Percentiles rank a stretch among this genome's conserved stretches.
phyloP scores from a whole-genome alignment of 2,888 invertebrate genomes.

The Chrysina gloriosa region DNA sequence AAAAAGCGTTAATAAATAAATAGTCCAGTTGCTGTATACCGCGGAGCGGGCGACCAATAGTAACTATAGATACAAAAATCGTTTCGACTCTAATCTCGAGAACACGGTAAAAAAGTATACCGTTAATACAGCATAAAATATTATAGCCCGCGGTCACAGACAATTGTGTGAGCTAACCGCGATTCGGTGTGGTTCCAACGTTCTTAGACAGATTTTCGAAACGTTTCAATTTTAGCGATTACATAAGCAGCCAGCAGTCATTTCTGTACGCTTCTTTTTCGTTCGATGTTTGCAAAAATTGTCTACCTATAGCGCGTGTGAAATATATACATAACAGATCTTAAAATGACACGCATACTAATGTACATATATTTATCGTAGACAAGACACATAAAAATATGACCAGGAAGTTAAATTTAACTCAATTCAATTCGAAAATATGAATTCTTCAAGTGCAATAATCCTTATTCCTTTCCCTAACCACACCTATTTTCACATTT shows the following conservation, averaged over 20 bases:
- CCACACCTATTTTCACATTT: neutral
- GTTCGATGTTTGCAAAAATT: neutral
- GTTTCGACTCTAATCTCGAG: slow-evolving; percentile 25
- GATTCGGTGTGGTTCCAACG: slow-evolving; percentile 5
- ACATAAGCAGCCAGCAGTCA: slow-evolving; percentile 1
- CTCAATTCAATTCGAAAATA: neutral
- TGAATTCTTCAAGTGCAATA: neutral
- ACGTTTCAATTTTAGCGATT: slow-evolving; percentile 26
- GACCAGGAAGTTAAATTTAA: too few relatives aligned
- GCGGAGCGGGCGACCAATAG: neutral
- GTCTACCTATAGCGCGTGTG: too few relatives aligned
- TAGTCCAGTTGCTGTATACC: neutral
- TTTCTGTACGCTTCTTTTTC: neutral
- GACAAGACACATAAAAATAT: too few relatives aligned
- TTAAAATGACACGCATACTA: too few relatives aligned
- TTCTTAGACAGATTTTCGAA: slow-evolving; percentile 27
- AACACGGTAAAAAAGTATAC: slow-evolving; percentile 34
- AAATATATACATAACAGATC: too few relatives aligned
- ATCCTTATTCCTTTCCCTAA: too few relatives aligned
- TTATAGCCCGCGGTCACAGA: slow-evolving; percentile 32
- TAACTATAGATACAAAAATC: slow-evolving; percentile 12
- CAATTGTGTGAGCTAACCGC: slow-evolving; percentile 24
- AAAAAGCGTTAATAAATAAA: neutral
- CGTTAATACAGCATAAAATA: slow-evolving; percentile 33
- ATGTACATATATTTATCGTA: neutral